Conservation (phyloP, 1,140 invertebrate species). For the Muscidifurax raptorellus region DNA sequence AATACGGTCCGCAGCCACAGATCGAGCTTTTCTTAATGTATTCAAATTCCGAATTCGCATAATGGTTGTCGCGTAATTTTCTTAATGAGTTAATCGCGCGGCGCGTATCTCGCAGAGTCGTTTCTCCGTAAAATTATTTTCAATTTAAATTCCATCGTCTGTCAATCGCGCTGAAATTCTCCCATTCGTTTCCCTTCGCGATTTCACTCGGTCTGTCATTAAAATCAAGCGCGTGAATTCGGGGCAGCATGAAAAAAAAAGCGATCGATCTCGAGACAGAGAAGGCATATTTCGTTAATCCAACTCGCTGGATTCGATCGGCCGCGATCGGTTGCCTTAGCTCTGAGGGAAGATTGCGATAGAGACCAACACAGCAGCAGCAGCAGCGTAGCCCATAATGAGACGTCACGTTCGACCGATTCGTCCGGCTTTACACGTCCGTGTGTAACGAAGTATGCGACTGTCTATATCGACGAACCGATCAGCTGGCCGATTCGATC, state of each 20-base stretch:
- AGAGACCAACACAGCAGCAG: neutral
- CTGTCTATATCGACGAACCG: neutral
- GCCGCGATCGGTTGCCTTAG: neutral
- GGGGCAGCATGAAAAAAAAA: neutral
- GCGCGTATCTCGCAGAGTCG: neutral
- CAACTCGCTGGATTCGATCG: neutral
- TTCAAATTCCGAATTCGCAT: neutral
- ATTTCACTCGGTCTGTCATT: neutral
- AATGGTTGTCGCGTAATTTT: neutral
- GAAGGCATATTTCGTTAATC: constrained; percentile 26
- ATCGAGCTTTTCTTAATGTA: neutral
- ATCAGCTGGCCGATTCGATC: constrained; percentile 22
- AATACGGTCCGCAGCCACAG: neutral
- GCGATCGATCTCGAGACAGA: neutral
- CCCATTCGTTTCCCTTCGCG: neutral
- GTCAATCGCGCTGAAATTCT: neutral
- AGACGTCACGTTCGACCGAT: constrained; percentile 46
- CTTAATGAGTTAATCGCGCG: neutral
- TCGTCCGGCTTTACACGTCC: neutral
- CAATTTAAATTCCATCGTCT: too few species aligned
- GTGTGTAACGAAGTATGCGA: neutral
- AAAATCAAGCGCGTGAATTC: constrained; percentile 3
- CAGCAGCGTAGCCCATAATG: constrained; percentile 21
- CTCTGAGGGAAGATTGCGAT: constrained; percentile 27
- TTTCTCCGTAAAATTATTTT: too few species aligned